Evolutionary conservation across 1,140 invertebrate species (phyloP), one percentile per base, ranked within the genome.

Genomic region (Scylla paramamosain): DNA sequence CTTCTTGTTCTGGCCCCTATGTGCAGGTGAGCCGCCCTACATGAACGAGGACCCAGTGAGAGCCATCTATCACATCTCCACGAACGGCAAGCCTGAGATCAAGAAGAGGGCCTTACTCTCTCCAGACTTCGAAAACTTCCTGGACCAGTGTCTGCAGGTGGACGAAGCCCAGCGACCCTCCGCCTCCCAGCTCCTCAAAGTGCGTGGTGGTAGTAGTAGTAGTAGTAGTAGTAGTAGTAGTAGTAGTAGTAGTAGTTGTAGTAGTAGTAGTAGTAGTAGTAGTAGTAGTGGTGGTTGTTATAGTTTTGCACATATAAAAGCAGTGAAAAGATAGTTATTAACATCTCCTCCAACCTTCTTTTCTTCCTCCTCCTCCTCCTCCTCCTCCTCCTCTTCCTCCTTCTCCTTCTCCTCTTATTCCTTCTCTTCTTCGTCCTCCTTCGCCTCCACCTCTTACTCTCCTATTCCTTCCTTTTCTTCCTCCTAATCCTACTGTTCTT

Each of bases 31-130:
- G 96, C 98, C 98, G 31, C 98, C 98, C 20, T 98, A 98, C 96
- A 96, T 98, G 46, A 98, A 98, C 96, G 98, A 98, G 96, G 97
- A 97, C 95, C 97, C 97, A 29, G 96, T 98, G 3, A 97, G 97
- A 96, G 98, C 98, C 6, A 96, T 98, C n/a, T 97, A 98, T 96
- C 96, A 98, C 59, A 98, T 98, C 95, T 97, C 98, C n/a, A 97
- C 97, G 0, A 97, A 98, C 96, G 98, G 98, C 12, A 98, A 98
- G 96, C 98, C 98, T 31, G 97, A 97, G 93, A 97, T 98, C 94
- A 97, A 97, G 95, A 97, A 97, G 93, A 97, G 97, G 77, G 97
- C 97, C 59, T 97, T 97, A 94, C 96, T 98, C n/a, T 97, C 97
- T 0, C 96, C 97, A 7, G 96, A 96, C 48, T 96, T 97, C 86